Evolutionary conservation across 2,888 invertebrate genomes (phyloP), one percentile per base, ranked within the genome.

Genomic region (Ophion obscuratus): DNA sequence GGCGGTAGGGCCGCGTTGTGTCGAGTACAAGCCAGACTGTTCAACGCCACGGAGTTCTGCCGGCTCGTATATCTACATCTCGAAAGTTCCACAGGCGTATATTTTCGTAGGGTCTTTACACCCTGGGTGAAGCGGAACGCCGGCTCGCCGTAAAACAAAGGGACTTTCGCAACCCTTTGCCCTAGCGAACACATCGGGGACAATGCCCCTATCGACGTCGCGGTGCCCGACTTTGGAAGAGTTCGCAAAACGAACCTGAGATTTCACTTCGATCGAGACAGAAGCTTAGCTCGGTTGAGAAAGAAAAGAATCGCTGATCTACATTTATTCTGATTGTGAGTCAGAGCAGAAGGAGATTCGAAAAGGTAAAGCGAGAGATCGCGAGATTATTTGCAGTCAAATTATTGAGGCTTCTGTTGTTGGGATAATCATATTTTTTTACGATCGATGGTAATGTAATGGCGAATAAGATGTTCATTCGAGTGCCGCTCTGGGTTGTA

Each of bases 81-180:
- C 77, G 68, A 75, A 71, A 73, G 62, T 82, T 78, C 66, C 67
- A 82, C 74, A 64, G 53, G 20, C 61, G 64, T 64, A 81, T 9
- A 36, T 53, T 61, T 70, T 78, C 27, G 74, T 66, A 70, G 73
- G 81, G 68, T 70, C 47, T 53, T 73, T 61, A 59, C 71, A 70
- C 70, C 47, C 76, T 68, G 77, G 66, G 75, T 84, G 78, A 83
- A 86, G 81, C 75, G 80, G 77, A 83, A 83, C 80, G 71, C 68
- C 20, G 53, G 77, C 86, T 86, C 64, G 11, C 73, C 47, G 73
- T 31, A 20, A 84, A 86, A 87, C 85, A 87, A 87, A 86, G 81
- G 81, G 78, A 85, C 73, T 79, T 79, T 84, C 74, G 67, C 75
- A 83, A 83, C 87, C 86, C 85, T 75, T 86, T 79, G 73, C 74